phyloP scores from a whole-genome alignment of 2,888 invertebrate species.

The Lepidochrysops patricia region DNA sequence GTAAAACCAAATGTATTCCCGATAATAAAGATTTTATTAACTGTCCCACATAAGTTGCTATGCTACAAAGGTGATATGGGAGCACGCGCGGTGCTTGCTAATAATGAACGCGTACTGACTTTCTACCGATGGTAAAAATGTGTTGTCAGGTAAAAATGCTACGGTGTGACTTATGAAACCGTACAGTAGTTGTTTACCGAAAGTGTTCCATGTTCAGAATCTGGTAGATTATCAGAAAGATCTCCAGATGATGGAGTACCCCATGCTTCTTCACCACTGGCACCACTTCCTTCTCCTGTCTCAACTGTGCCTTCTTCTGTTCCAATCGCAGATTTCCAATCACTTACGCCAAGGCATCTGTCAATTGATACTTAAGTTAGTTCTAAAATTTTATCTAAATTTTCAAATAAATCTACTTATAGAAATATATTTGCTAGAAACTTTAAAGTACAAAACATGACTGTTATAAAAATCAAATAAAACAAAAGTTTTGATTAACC shows the following conservation, averaged over 20 bases:
- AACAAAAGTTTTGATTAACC: background rate
- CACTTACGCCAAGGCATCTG: constrained; percentile 73
- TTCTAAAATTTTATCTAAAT: background rate
- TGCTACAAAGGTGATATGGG: too few relatives aligned
- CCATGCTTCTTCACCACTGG: constrained; percentile 91
- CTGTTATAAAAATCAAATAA: background rate
- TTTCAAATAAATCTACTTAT: background rate
- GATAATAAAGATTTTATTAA: too few relatives aligned
- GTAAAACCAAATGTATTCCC: too few relatives aligned
- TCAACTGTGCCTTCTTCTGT: constrained; percentile 78
- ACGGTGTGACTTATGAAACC: too few relatives aligned
- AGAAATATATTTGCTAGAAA: background rate
- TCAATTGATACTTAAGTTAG: background rate
- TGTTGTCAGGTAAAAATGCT: too few relatives aligned
- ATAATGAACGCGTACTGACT: too few relatives aligned
- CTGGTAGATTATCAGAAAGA: constrained; percentile 82
- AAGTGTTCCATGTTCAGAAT: constrained; percentile 79
- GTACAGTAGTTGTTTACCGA: constrained; percentile 64
- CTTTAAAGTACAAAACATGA: background rate
- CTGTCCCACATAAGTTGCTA: too few relatives aligned
- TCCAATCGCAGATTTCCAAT: constrained; percentile 68
- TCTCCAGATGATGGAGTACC: constrained; percentile 92
- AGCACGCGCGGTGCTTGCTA: too few relatives aligned
- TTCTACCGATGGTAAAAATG: too few relatives aligned
- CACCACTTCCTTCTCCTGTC: constrained; percentile 85